Conservation (phyloP, 1,140 invertebrate species). For the Cyclargus thomasi region DNA sequence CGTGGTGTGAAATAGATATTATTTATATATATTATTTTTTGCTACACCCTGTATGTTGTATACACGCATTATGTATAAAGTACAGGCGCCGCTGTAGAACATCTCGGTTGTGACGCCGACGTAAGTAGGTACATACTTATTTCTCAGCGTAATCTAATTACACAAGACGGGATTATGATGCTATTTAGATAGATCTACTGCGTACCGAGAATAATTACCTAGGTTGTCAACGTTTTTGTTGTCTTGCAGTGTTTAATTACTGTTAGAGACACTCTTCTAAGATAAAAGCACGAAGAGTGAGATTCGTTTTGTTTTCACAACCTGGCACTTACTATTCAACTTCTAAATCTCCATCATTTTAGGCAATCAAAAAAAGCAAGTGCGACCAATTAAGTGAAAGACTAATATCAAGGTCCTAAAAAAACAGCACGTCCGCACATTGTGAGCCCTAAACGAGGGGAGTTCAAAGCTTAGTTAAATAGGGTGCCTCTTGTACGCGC, state of each 20-base stretch:
- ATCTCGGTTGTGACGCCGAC: conserved; percentile 20
- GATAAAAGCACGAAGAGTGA: too few species aligned
- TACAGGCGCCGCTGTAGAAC: conserved; percentile 32
- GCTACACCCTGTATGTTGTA: too few species aligned
- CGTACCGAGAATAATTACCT: background rate
- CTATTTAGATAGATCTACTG: background rate
- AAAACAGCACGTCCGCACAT: background rate
- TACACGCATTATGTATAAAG: background rate
- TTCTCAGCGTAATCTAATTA: background rate
- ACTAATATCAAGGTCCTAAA: background rate
- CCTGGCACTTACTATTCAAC: background rate
- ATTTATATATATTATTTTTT: too few species aligned
- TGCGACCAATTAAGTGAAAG: background rate
- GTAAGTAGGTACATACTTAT: background rate
- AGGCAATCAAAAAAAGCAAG: background rate
- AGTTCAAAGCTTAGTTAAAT: conserved; percentile 9
- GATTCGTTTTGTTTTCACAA: too few species aligned
- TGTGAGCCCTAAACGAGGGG: conserved; percentile 2
- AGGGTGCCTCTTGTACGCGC: background rate
- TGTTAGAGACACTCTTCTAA: background rate
- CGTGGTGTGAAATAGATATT: too few species aligned
- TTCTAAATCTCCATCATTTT: background rate
- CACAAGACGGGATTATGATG: background rate
- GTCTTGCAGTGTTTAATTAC: background rate
- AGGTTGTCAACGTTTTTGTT: background rate